A percentile compares a stretch with the other conserved stretches of the same genome.
phyloP scores from a whole-genome alignment of 2,888 invertebrate species.

The Cremastinae sp. region DNA sequence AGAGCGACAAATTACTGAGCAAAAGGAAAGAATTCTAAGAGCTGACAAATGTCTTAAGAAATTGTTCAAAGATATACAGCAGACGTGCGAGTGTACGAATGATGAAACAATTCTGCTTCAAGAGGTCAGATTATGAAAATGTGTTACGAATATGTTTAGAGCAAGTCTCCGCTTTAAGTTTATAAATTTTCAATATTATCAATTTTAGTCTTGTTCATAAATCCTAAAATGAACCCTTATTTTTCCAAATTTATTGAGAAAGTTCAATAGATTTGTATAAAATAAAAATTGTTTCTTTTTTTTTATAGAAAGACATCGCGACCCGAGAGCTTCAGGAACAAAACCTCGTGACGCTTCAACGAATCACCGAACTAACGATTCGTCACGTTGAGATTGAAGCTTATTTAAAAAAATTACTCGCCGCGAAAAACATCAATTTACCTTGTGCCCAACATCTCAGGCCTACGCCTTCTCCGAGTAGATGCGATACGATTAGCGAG shows the following conservation, averaged over 20 bases:
- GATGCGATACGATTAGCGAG: conserved; percentile 65
- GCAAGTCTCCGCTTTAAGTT: too few relatives aligned
- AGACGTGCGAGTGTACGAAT: conserved; percentile 66
- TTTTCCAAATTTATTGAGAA: too few relatives aligned
- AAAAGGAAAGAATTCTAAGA: conserved; percentile 80
- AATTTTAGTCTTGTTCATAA: too few relatives aligned
- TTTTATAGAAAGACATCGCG: conserved; percentile 81
- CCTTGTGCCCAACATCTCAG: conserved; percentile 70
- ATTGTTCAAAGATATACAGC: conserved; percentile 78
- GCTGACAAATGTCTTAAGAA: conserved; percentile 80
- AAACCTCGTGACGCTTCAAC: conserved; percentile 82
- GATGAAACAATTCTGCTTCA: conserved; percentile 72
- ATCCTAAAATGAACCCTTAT: too few relatives aligned
- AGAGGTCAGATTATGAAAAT: conserved; percentile 76
- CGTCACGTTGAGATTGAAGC: conserved; percentile 78
- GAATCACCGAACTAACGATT: conserved; percentile 81
- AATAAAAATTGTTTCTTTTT: conserved; percentile 20
- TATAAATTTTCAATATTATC: too few relatives aligned
- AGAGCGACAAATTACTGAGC: conserved; percentile 77
- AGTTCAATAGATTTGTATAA: too few relatives aligned
- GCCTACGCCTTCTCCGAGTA: conserved; percentile 66
- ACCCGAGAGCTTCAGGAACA: conserved; percentile 83
- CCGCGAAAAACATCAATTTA: conserved; percentile 74
- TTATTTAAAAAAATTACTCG: conserved; percentile 78
- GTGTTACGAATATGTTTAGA: too few relatives aligned